Percentiles rank a stretch among this genome's conserved stretches.
These are phyloP conservation scores for Enteromius viviparus DNA, from an alignment of 2,797 vertebrate genomes.

Conservation along the genomic window DNA sequence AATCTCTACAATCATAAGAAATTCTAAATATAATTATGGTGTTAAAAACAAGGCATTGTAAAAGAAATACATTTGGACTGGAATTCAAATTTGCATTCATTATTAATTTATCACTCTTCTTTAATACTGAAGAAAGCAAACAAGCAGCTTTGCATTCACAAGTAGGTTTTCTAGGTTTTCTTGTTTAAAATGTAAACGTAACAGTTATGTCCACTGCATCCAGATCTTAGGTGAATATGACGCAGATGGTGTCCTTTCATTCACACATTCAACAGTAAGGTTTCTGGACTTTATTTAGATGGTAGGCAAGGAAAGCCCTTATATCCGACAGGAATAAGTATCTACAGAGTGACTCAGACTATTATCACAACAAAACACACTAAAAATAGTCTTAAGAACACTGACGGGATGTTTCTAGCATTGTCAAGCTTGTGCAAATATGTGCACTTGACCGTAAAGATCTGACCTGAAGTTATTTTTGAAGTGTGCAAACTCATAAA, in stretches of 20 bases:
- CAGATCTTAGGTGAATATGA: background rate
- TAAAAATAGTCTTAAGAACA: constrained; percentile 19
- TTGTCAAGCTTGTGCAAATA: background rate
- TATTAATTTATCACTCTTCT: background rate
- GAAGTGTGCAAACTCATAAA: constrained; percentile 1
- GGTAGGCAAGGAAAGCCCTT: background rate
- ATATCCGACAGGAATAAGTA: background rate
- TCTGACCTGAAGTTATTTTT: background rate
- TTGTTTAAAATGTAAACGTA: background rate
- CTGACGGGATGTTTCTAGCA: background rate
- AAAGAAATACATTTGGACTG: background rate
- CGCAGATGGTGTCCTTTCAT: background rate
- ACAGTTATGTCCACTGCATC: background rate
- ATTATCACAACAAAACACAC: constrained; percentile 4
- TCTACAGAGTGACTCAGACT: background rate
- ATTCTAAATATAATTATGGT: background rate
- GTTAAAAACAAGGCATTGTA: background rate
- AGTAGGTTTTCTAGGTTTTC: background rate
- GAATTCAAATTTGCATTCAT: background rate
- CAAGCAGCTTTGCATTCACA: background rate
- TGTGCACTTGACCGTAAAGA: background rate
- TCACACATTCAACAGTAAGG: background rate
- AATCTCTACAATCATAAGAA: background rate
- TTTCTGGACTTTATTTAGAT: background rate
- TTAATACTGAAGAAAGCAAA: background rate